phyloP scores from a whole-genome alignment of 2,888 invertebrate species.

The Incurvaria masculella region DNA sequence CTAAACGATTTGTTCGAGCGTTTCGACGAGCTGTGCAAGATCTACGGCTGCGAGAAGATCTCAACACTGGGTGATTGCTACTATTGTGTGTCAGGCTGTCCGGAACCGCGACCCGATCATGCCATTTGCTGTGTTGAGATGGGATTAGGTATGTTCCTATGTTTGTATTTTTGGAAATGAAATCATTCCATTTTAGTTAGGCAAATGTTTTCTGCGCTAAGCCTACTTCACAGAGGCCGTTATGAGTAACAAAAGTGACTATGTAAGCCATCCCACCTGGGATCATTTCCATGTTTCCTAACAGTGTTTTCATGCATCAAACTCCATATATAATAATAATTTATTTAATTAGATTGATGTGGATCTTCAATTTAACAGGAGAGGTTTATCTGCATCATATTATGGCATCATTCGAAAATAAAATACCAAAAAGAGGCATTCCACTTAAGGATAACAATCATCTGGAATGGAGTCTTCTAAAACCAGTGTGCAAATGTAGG shows the following conservation, averaged over 20 bases:
- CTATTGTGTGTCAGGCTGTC: slow-evolving; percentile 95
- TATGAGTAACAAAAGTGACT: no score
- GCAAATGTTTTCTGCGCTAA: no score
- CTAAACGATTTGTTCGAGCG: slow-evolving; percentile 95
- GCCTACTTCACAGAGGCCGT: no score
- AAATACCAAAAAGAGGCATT: no score
- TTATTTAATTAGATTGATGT: slow-evolving; percentile 1
- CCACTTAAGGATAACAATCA: no score
- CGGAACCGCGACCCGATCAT: slow-evolving; percentile 87
- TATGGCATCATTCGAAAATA: no score
- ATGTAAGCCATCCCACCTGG: no score
- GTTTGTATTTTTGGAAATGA: no score
- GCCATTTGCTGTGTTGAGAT: slow-evolving; percentile 95
- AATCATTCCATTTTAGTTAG: neutral
- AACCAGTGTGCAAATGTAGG: no score
- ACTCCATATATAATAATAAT: neutral
- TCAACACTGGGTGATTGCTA: slow-evolving; percentile 94
- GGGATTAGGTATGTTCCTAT: slow-evolving; percentile 79
- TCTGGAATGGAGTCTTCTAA: no score
- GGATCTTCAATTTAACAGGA: neutral
- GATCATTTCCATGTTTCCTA: no score
- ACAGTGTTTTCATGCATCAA: neutral
- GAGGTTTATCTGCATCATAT: no score
- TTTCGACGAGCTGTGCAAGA: slow-evolving; percentile 86
- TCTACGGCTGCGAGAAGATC: slow-evolving; percentile 94